Conservation (phyloP, 1,140 invertebrate species). For the Drosophila orosa region DNA sequence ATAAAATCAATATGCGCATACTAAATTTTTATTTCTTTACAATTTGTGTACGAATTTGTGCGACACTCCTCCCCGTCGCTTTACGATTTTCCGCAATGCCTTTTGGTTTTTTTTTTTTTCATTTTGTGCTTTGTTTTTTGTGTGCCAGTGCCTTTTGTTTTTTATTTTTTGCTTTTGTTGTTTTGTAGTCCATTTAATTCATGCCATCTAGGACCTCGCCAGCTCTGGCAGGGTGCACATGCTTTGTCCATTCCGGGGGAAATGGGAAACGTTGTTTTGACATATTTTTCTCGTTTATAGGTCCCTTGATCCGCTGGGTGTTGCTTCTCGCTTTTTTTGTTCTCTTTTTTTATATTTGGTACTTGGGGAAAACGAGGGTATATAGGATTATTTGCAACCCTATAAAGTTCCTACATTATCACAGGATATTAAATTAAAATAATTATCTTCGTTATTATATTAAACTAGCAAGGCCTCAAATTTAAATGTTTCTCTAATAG, state of each 20-base stretch:
- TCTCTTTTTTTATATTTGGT: constrained; percentile 16
- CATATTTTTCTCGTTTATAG: constrained; percentile 68
- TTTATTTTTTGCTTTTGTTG: constrained; percentile 54
- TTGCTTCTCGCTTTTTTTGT: constrained; percentile 38
- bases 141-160: constrained; percentile 17
- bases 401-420: not conserved
- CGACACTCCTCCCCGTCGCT: constrained; percentile 25
- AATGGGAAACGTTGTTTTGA: constrained; percentile 71
- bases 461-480: not conserved
- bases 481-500: not conserved
- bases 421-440: too few species aligned
- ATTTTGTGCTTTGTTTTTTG: constrained; percentile 35
- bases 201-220: constrained; percentile 59
- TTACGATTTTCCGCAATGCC: constrained; percentile 68
- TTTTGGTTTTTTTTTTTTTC: constrained; percentile 31
- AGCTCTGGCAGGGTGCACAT: constrained; percentile 59
- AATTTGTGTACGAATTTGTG: constrained; percentile 82
- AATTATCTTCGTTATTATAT: not conserved
- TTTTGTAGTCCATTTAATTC: constrained; percentile 82
- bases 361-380: not conserved
- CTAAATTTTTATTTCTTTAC: constrained; percentile 83
- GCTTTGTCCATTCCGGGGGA: constrained; percentile 68
- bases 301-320: constrained; percentile 44
- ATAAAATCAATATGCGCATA: constrained; percentile 84
- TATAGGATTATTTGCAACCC: not conserved